Percentiles rank a stretch among this genome's conserved stretches.
These are phyloP conservation scores for Harmothoe impar DNA, from an alignment of 2,888 invertebrate species.

Conservation along the genomic window DNA sequence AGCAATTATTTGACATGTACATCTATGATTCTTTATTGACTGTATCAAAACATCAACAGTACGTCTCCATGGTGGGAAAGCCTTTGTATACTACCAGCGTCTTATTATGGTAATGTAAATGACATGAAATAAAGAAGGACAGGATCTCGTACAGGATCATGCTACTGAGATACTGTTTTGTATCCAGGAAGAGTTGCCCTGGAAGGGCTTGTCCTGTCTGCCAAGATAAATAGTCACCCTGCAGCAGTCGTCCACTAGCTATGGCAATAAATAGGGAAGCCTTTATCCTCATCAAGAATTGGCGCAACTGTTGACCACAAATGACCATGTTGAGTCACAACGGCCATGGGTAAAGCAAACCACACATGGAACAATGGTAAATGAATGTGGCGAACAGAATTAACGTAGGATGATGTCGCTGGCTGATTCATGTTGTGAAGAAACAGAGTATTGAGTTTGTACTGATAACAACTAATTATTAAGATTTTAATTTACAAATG, in stretches of 20 bases:
- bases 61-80: background rate
- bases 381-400: background rate
- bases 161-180: too few species aligned
- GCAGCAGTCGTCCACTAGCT: conserved; percentile 35
- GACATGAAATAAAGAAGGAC: too few species aligned
- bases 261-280: background rate
- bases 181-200: too few species aligned
- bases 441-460: background rate
- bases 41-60: background rate
- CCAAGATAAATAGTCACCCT: too few species aligned
- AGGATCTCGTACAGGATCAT: too few species aligned
- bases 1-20: too few species aligned
- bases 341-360: background rate
- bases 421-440: background rate
- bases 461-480: too few species aligned
- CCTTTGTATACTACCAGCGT: too few species aligned
- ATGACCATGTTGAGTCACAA: background rate
- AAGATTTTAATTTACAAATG: too few species aligned
- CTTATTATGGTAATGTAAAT: too few species aligned
- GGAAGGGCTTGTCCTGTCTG: too few species aligned
- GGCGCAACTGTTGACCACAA: background rate
- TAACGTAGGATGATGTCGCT: background rate
- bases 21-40: background rate
- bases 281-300: background rate
- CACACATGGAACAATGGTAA: background rate